Percentiles rank a stretch among this genome's conserved stretches.
These are phyloP conservation scores for Lordiphosa clarofinis DNA, from an alignment of 1,140 invertebrate genomes.

Conservation along the genomic window DNA sequence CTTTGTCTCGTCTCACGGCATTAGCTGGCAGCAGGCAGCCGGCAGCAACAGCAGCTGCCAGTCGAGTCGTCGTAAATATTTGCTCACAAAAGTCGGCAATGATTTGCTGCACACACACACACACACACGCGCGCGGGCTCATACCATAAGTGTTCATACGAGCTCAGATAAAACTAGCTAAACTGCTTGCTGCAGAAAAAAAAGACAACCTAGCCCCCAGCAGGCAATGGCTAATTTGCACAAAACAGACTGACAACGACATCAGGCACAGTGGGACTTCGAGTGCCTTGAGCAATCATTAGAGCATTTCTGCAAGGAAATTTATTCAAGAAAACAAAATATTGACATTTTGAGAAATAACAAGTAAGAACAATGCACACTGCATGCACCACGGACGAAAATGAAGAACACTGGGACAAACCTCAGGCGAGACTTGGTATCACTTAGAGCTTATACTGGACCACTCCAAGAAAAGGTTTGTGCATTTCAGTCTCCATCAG, in stretches of 20 bases:
- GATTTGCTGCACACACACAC: slow-evolving; percentile 63
- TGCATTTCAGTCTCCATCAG: no score
- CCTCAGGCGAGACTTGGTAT: no score
- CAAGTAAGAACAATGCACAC: no score
- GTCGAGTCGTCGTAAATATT: slow-evolving; percentile 67
- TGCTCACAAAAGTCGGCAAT: slow-evolving; percentile 75
- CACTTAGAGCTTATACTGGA: no score
- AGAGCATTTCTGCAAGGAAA: background rate
- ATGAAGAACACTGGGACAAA: no score
- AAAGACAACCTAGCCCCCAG: slow-evolving; percentile 22
- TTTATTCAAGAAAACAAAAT: background rate
- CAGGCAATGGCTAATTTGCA: slow-evolving; percentile 49
- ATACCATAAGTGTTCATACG: slow-evolving; percentile 10
- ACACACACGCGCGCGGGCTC: slow-evolving; percentile 25
- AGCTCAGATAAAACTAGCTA: slow-evolving; percentile 28
- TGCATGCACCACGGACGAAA: no score
- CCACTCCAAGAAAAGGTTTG: no score
- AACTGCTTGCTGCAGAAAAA: slow-evolving; percentile 16
- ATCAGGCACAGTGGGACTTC: slow-evolving; percentile 34
- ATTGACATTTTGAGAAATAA: no score
- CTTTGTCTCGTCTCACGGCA: slow-evolving; percentile 53
- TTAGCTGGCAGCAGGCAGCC: slow-evolving; percentile 21
- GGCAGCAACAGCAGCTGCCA: slow-evolving; percentile 46
- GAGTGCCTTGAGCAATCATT: slow-evolving; percentile 1
- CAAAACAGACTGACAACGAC: slow-evolving; percentile 39